phyloP scores from a whole-genome alignment of 2,113 vertebrate species.

The Chaetops frenatus region DNA sequence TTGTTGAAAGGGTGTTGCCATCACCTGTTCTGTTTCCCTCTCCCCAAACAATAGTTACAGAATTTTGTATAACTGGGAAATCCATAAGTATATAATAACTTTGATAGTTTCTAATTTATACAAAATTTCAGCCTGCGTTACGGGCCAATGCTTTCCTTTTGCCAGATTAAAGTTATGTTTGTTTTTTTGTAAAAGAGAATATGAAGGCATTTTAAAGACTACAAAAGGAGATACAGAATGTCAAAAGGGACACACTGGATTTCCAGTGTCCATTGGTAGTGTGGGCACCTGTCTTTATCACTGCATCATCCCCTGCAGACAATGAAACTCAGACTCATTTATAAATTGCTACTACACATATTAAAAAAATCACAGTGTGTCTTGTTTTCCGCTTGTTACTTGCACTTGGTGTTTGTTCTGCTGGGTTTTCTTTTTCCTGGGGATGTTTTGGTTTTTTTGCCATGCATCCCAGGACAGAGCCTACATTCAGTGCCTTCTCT shows the following conservation, averaged over 20 bases:
- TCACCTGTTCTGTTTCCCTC: neutral
- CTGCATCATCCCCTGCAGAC: neutral
- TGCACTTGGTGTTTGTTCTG: neutral
- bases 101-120: neutral
- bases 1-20: neutral
- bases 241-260: neutral
- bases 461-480: neutral
- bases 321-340: neutral
- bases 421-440: neutral
- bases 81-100: neutral
- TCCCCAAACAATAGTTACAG: neutral
- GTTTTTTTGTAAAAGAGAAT: neutral
- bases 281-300: accelerated
- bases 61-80: neutral
- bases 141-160: neutral
- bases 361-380: neutral
- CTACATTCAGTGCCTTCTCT: neutral
- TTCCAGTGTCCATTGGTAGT: neutral
- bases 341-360: neutral
- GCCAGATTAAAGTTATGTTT: neutral
- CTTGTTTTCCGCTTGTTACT: neutral
- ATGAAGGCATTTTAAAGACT: neutral
- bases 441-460: neutral
- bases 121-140: neutral
- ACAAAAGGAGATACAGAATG: neutral